Base-by-base conservation (phyloP, 2,797 vertebrate genomes). In the Channallabes apus region DNA sequence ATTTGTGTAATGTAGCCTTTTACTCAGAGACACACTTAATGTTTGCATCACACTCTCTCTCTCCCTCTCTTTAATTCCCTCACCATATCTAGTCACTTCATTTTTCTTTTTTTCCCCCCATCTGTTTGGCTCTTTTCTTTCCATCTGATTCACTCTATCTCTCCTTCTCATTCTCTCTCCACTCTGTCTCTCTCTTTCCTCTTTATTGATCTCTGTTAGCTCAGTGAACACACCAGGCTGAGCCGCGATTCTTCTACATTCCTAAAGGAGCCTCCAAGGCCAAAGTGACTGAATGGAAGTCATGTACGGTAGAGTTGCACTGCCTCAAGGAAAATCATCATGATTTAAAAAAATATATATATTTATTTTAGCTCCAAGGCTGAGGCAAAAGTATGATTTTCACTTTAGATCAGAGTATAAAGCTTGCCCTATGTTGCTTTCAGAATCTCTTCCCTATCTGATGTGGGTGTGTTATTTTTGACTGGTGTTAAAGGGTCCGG, bases 381-480 rank as follows among this genome's bases (percentile, higher is more conserved):
- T 78, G 29, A 68, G 18, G 3, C 46, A 68, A 65, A 56, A 35
- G 27, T 69, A 7, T 32, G 80, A n/a, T 14, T 71, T 59, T 82
- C 11, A 24, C 41, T 67, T 32, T 65, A 67, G 62, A 2, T 62
- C 41, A 11, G 41, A 22, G 79, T 32, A 32, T 46, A 81, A 81
- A 67, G n/a, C 20, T 15, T 1, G n/a, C 62, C 24, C 41, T 27
- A 6, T 29, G 62, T 54, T 2, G 4, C 59, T n/a, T 18, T 9
- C 17, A 20, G n/a, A 81, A 81, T 67, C 35, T 38, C 77, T 65
- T 20, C 14, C 3, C 6, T 65, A 20, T 56, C 65, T 7, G 14
- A 14, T 38, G 65, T 82, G 51, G 65, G 65, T 18, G 67, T 22
- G 69, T 82, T 82, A 58, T 56, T 82, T 68, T 20, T 80, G 38